Evolutionary conservation across 2,797 vertebrate genomes (phyloP).

Genomic region (Falco rusticolus): DNA sequence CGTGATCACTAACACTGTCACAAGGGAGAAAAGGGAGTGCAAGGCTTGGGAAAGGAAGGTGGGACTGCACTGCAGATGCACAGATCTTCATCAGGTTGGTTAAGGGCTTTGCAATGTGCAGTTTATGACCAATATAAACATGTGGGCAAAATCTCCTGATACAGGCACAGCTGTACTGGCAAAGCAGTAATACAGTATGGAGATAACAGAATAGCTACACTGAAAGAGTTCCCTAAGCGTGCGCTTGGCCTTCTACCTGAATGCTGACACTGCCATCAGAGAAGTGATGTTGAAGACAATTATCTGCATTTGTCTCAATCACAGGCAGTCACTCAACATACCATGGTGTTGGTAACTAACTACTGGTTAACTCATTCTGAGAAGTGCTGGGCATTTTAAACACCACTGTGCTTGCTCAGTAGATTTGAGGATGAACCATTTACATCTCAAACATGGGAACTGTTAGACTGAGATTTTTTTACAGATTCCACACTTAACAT

Average conservation of each 20-base stretch:
- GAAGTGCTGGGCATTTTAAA: background rate
- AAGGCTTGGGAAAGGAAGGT: background rate
- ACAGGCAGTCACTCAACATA: background rate
- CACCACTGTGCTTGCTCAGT: background rate
- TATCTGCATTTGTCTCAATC: background rate
- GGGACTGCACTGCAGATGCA: background rate
- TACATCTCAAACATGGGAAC: background rate
- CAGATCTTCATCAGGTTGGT: background rate
- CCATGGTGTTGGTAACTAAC: background rate
- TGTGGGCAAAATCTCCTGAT: background rate
- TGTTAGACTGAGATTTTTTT: background rate
- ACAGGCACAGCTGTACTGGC: background rate
- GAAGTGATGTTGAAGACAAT: background rate
- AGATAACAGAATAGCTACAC: accelerated
- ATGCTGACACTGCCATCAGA: background rate
- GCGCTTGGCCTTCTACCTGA: background rate
- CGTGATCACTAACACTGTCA: background rate
- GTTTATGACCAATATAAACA: background rate
- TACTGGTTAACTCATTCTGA: background rate
- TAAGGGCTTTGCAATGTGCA: background rate
- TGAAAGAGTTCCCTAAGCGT: background rate
- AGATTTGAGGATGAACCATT: background rate
- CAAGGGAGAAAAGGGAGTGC: background rate
- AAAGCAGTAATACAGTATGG: background rate
- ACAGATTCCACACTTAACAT: background rate